Percentiles rank a stretch among this genome's conserved stretches.
Evolutionary conservation across 2,113 vertebrate species (phyloP).

Genomic region (Phoenicopterus ruber): DNA sequence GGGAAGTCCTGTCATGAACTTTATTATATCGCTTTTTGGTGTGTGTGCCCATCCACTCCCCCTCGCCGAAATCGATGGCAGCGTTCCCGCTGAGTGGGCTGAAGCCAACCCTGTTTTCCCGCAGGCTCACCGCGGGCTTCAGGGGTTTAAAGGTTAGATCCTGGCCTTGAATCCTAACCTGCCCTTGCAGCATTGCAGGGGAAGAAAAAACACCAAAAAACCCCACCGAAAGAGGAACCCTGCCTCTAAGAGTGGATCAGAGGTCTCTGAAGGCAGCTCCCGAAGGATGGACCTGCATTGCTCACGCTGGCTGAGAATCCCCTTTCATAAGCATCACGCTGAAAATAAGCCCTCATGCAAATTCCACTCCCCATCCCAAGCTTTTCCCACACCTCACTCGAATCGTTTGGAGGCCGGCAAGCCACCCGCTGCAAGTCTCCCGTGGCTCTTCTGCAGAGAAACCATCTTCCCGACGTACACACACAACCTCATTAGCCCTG

Average conservation of each 20-base stretch:
- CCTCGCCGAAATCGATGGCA: background rate
- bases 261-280: background rate
- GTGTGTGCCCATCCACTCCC: background rate
- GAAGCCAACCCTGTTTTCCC: background rate
- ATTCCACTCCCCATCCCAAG: background rate
- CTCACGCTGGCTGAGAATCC: background rate
- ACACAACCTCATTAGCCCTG: background rate
- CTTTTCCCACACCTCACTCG: background rate
- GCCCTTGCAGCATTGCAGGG: background rate
- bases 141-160: background rate
- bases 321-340: background rate
- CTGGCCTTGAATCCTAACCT: background rate
- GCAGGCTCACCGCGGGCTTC: background rate
- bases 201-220: background rate
- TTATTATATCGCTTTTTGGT: background rate
- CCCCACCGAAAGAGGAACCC: background rate
- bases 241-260: background rate
- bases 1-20: background rate
- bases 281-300: fast-evolving
- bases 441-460: background rate
- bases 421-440: background rate
- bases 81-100: background rate
- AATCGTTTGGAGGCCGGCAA: background rate
- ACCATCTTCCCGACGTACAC: background rate
- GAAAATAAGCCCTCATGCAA: background rate